phyloP scores from a whole-genome alignment of 2,113 vertebrate species.

The Herpailurus yagouaroundi region DNA sequence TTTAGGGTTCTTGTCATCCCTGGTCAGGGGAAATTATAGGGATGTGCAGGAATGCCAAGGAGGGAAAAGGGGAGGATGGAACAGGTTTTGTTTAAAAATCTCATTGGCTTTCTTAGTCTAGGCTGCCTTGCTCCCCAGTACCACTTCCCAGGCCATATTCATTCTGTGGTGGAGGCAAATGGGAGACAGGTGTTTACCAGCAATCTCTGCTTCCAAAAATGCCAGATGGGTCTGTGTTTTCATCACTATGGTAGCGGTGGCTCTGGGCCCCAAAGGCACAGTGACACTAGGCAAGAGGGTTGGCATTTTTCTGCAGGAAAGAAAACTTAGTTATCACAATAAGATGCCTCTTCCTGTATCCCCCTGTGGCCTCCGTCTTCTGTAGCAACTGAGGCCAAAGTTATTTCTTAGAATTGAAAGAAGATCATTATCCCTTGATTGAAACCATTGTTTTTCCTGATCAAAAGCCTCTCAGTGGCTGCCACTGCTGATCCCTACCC shows the following conservation, averaged over 20 bases:
- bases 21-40: not conserved
- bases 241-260: slow-evolving; percentile 39
- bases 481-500: not conserved
- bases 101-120: not conserved
- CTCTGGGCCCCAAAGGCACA: slow-evolving; percentile 20
- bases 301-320: slow-evolving; percentile 53
- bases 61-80: not conserved
- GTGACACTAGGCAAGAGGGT: slow-evolving; percentile 64
- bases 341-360: slow-evolving; percentile 64
- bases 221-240: slow-evolving; percentile 28
- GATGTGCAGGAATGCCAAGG: not conserved
- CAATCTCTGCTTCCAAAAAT: slow-evolving; percentile 32
- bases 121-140: not conserved
- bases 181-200: not conserved
- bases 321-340: slow-evolving; percentile 50
- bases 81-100: not conserved
- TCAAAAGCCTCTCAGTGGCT: slow-evolving; percentile 65
- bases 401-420: slow-evolving; percentile 77
- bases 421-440: slow-evolving; percentile 78
- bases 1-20: not conserved
- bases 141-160: slow-evolving; percentile 21
- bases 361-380: slow-evolving; percentile 44
- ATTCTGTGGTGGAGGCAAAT: not conserved
- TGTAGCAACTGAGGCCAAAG: slow-evolving; percentile 74
- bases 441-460: slow-evolving; percentile 73